Evolutionary conservation across 2,888 invertebrate species (phyloP).

Genomic region (Xestia c-nigrum): DNA sequence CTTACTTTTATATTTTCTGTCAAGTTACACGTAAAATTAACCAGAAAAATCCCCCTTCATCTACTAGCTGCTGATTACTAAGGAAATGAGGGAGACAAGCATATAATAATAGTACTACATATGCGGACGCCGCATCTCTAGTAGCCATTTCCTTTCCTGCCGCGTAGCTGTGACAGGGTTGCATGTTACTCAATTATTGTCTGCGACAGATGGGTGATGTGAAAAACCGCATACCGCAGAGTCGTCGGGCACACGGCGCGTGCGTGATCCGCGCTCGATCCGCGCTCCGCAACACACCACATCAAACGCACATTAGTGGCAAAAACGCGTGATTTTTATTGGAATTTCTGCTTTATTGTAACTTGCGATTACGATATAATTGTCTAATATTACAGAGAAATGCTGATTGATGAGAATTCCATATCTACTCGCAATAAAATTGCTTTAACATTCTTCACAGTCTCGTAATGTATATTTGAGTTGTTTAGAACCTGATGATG

Average conservation of each 20-base stretch:
- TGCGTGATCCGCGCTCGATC: constrained; percentile 56
- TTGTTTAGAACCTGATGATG: background rate
- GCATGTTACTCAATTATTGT: constrained; percentile 68
- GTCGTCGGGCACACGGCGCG: constrained; percentile 70
- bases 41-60: constrained; percentile 28
- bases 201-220: constrained; percentile 76
- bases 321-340: constrained; percentile 42
- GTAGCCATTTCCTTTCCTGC: constrained; percentile 74
- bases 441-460: constrained; percentile 1
- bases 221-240: constrained; percentile 83
- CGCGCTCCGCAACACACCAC: constrained; percentile 61
- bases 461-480: background rate
- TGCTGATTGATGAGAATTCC: constrained; percentile 37
- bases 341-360: constrained; percentile 42
- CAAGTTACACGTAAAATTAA: constrained; percentile 38
- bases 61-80: constrained; percentile 50
- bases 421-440: constrained; percentile 11
- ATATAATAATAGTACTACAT: constrained; percentile 70
- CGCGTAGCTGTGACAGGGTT: constrained; percentile 65
- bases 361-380: constrained; percentile 50
- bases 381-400: constrained; percentile 35
- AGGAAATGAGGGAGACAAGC: constrained; percentile 59
- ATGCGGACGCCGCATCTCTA: constrained; percentile 62
- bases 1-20: constrained; percentile 30
- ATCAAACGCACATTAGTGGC: constrained; percentile 68